Percentiles rank a stretch among this genome's conserved stretches.
phyloP scores from a whole-genome alignment of 2,113 vertebrate genomes.

The Cyphomyrus plagiostoma region DNA sequence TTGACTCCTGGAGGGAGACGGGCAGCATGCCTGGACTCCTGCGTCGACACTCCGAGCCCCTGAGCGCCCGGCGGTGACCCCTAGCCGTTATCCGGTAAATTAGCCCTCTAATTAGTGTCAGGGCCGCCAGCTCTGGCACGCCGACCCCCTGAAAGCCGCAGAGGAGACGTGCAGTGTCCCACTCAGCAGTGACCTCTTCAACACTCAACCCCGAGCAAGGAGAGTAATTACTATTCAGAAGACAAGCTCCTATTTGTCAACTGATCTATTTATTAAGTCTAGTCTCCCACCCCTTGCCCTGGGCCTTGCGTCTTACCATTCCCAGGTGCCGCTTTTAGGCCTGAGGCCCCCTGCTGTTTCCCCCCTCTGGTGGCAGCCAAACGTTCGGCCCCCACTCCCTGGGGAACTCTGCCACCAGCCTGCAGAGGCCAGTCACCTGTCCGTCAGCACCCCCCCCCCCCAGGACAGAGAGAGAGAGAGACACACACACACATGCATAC shows the following conservation, averaged over 20 bases:
- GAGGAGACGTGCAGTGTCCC: neutral
- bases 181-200: constrained; percentile 3
- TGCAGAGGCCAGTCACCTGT: constrained; percentile 5
- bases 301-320: neutral
- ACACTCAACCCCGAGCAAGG: neutral
- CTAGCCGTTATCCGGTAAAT: constrained; percentile 19
- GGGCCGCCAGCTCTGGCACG: neutral
- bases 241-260: constrained; percentile 22
- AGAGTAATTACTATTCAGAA: constrained; percentile 21
- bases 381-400: constrained; percentile 40
- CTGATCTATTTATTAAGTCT: constrained; percentile 23
- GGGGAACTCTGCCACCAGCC: neutral
- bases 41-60: neutral
- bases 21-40: neutral
- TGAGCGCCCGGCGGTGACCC: neutral
- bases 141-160: neutral
- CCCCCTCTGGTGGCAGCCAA: constrained; percentile 31
- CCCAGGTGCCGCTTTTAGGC: neutral
- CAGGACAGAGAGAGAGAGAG: neutral
- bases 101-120: constrained; percentile 23
- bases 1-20: neutral
- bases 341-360: constrained; percentile 24
- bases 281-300: neutral
- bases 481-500: neutral
- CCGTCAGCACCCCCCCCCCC: neutral